phyloP scores from a whole-genome alignment of 2,113 vertebrate species.

The Nycticebus coucang region DNA sequence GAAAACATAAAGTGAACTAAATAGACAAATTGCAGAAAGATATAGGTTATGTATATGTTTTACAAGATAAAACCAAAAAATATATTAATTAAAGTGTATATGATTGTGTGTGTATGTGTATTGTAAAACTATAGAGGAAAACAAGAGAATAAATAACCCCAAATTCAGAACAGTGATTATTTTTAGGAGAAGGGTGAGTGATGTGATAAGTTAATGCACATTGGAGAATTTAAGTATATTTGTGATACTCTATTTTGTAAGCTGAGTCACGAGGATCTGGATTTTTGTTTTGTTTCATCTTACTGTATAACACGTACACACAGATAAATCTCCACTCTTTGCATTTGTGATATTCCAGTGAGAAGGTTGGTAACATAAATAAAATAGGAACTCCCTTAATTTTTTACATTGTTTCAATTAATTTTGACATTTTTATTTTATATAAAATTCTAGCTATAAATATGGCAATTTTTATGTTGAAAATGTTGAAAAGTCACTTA shows the following conservation, averaged over 20 bases:
- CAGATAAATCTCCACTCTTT: not conserved
- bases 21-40: not conserved
- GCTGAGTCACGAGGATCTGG: not conserved
- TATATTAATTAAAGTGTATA: not conserved
- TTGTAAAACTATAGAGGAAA: not conserved
- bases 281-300: not conserved
- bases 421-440: slow-evolving; percentile 59
- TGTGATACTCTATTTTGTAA: not conserved
- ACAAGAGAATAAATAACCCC: not conserved
- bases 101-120: not conserved
- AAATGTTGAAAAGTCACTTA: slow-evolving; percentile 51
- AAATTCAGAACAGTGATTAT: not conserved
- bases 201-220: not conserved
- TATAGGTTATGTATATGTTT: not conserved
- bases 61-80: not conserved
- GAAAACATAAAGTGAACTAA: not conserved
- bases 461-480: slow-evolving; percentile 9
- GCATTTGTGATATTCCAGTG: not conserved
- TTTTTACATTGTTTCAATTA: slow-evolving; percentile 8
- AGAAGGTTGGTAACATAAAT: not conserved
- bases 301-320: not conserved
- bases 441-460: slow-evolving; percentile 40
- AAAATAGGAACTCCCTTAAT: not conserved
- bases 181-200: rapidly evolving
- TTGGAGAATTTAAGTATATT: not conserved